Percentiles rank a stretch among this genome's conserved stretches.
Conservation (phyloP, 2,888 invertebrate genomes). For the Ennomos erosarius region DNA sequence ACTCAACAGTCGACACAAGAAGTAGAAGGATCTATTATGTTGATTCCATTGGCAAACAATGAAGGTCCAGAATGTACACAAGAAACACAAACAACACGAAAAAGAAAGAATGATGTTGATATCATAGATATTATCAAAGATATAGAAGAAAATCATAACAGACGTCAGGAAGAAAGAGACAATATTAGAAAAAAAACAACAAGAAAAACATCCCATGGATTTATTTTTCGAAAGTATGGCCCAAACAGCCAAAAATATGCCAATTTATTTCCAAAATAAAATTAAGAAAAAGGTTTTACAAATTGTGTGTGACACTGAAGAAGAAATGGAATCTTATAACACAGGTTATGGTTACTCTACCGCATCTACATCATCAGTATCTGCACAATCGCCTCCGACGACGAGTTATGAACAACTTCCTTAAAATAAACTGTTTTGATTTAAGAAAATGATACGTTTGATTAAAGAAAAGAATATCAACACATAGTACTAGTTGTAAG, state of each 20-base stretch:
- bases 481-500: too few species aligned
- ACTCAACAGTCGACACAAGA: too few species aligned
- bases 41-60: too few species aligned
- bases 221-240: slow-evolving; percentile 27
- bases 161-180: too few species aligned
- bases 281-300: slow-evolving; percentile 29
- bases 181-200: neutral
- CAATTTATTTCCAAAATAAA: slow-evolving; percentile 26
- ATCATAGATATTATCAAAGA: too few species aligned
- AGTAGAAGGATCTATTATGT: too few species aligned
- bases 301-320: slow-evolving; percentile 28
- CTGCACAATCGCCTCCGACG: slow-evolving; percentile 4
- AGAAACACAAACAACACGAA: too few species aligned
- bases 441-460: neutral
- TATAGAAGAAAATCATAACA: too few species aligned
- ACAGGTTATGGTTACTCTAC: slow-evolving; percentile 25
- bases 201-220: slow-evolving; percentile 27
- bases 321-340: slow-evolving; percentile 30
- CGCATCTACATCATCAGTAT: slow-evolving; percentile 28
- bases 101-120: too few species aligned
- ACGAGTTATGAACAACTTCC: too few species aligned
- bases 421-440: too few species aligned
- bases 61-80: too few species aligned
- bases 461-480: slow-evolving; percentile 3
- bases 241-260: slow-evolving; percentile 23